Evolutionary conservation across 2,797 vertebrate genomes (phyloP).

Genomic region (Botia almorhae): DNA sequence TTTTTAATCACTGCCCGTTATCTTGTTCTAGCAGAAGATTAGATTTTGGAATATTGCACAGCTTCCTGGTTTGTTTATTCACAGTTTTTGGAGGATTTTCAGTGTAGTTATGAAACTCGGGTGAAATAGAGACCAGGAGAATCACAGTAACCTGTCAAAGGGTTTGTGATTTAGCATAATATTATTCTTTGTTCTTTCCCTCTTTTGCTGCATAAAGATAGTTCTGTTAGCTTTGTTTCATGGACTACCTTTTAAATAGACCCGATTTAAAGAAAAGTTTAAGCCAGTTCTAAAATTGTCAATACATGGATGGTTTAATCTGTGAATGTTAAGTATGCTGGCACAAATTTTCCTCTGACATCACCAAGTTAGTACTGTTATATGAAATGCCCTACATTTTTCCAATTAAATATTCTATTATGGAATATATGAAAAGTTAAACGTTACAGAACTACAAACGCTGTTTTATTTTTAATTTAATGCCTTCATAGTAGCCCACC

Average conservation of each 20-base stretch:
- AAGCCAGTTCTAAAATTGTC: slow-evolving; percentile 18
- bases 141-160: slow-evolving; percentile 5
- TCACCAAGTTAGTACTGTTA: no score
- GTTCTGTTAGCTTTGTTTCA: slow-evolving; percentile 17
- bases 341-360: neutral
- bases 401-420: no score
- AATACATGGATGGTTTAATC: neutral
- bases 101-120: slow-evolving; percentile 22
- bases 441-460: neutral
- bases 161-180: slow-evolving; percentile 33
- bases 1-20: slow-evolving; percentile 32
- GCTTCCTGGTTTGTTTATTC: slow-evolving; percentile 24
- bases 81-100: slow-evolving; percentile 28
- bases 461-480: neutral
- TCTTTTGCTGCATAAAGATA: slow-evolving; percentile 24
- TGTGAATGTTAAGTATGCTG: neutral
- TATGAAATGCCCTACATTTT: no score
- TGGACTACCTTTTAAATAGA: slow-evolving; percentile 20
- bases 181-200: slow-evolving; percentile 24
- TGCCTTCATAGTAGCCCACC: neutral
- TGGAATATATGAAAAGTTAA: no score
- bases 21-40: slow-evolving; percentile 27
- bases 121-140: slow-evolving; percentile 4
- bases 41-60: slow-evolving; percentile 29
- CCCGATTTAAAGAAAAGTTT: slow-evolving; percentile 11